phyloP scores from a whole-genome alignment of 2,113 vertebrate species.

The Nannospalax galili region DNA sequence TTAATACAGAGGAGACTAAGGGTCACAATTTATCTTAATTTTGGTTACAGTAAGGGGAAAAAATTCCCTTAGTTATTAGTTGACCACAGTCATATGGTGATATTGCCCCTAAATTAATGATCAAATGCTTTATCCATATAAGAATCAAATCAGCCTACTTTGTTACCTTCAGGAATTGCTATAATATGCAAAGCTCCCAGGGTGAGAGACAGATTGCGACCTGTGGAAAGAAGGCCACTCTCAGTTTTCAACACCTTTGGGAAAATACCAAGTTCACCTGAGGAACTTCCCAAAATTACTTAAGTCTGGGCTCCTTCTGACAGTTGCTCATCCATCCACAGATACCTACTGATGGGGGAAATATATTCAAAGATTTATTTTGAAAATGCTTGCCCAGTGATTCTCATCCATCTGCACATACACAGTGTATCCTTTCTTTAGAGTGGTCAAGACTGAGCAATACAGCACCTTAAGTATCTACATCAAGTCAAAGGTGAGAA shows the following conservation, averaged over 20 bases:
- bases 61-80: not conserved
- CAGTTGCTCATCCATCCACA: fast-evolving
- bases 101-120: not conserved
- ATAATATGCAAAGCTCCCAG: not conserved
- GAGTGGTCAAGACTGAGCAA: not conserved
- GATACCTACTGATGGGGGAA: too few relatives aligned
- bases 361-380: not conserved
- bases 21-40: not conserved
- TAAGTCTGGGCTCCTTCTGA: not conserved
- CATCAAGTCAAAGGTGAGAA: not conserved
- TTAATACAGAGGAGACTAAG: not conserved
- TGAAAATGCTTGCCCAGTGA: not conserved
- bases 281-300: not conserved
- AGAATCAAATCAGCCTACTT: not conserved
- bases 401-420: not conserved
- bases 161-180: not conserved
- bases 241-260: not conserved
- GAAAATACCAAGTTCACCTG: not conserved
- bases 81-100: not conserved
- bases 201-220: not conserved
- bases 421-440: not conserved
- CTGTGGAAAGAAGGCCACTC: not conserved
- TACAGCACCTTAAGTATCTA: not conserved
- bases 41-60: not conserved
- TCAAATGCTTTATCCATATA: not conserved